These are phyloP conservation scores for Erpobdella octoculata DNA, from an alignment of 2,888 invertebrate genomes.

Conservation along the genomic window DNA sequence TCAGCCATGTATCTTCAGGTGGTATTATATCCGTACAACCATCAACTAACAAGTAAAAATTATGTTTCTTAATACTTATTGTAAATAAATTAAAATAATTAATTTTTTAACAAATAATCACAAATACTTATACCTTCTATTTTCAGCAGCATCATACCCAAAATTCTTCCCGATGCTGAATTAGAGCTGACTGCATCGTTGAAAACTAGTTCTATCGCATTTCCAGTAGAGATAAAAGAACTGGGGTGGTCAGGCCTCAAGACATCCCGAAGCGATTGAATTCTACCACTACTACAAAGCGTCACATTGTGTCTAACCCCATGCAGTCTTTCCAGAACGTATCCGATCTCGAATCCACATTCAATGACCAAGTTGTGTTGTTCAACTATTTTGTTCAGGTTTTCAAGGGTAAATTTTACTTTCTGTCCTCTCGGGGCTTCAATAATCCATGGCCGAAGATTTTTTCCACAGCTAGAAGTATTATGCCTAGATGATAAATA, in stretches of 20 bases:
- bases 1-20: slow-evolving; percentile 21
- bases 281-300: neutral
- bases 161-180: no score
- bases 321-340: neutral
- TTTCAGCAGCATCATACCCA: no score
- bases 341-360: neutral
- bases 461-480: neutral
- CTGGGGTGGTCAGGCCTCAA: no score
- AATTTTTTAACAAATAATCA: no score
- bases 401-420: slow-evolving; percentile 4
- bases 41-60: neutral
- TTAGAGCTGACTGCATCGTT: no score
- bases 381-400: no score
- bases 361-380: neutral
- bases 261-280: no score
- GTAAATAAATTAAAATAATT: no score
- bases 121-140: neutral
- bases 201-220: no score
- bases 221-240: no score
- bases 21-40: slow-evolving; percentile 16
- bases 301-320: neutral
- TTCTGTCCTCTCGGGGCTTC: slow-evolving; percentile 12
- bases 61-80: neutral
- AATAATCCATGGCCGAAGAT: neutral
- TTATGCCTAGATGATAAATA: neutral